Base-by-base conservation (phyloP, 2,888 invertebrate species). In the Dryocosmus kuriphilus region DNA sequence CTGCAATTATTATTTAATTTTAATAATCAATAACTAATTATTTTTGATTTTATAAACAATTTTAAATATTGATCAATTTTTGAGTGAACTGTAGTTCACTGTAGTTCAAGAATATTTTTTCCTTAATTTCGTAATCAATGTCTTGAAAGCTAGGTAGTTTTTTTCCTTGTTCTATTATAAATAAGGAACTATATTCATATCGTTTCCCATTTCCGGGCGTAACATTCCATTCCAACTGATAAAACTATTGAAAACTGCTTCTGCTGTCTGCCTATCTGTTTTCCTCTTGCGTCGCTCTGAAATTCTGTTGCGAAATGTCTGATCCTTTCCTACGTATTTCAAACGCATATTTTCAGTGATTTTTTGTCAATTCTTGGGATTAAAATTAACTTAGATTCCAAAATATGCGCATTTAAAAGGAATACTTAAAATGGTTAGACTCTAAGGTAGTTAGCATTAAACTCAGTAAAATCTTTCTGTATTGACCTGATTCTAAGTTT, bases 201-300 rank as follows among this genome's bases (percentile, higher is more conserved):
- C 67, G 74, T 30, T 77, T 77, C 24, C 76, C 63, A 81, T 78
- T 78, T 78, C 76, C 74, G 75, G 75, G 79, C 79, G 79, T 82
- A 81, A 81, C 79, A 81, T 80, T 81, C 76, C 79, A 81, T 80
- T 81, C 76, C 75, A 74, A 41, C 65, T 75, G 74, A 67, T 76
- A 77, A 78, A 78, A 78, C 79, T 71, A 73, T 74, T 32, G 77
- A 76, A 81, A 81, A 77, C 81, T 81, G 77, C 62, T 81, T 79
- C 60, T 27, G 16, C 60, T 60, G 24, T 60, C 27, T 60, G 76
- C 78, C 60, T 77, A 77, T 81, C 80, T 73, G 78, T 63, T 76
- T 78, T 77, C 65, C 61, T 77, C 55, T 57, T 55, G 46, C 46
- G 62, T 76, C 27, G 16, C 24, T 60, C 24, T 27, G 27, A 14